Evolutionary conservation across 2,797 vertebrate species (phyloP).

Genomic region (Tauraco hartlaubi): DNA sequence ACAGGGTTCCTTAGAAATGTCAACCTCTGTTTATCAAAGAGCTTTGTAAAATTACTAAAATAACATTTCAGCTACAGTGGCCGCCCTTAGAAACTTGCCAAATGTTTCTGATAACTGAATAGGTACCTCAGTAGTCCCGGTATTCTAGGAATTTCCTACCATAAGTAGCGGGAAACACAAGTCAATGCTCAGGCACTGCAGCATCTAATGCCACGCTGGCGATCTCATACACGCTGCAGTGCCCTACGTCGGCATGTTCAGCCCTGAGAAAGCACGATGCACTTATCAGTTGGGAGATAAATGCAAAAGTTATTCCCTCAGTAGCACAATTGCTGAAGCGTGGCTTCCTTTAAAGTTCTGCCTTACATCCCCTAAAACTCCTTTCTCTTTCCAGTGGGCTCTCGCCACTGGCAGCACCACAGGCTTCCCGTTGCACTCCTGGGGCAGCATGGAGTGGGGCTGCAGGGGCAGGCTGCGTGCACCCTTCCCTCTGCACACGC

Average conservation of each 20-base stretch:
- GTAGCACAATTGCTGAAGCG: background rate
- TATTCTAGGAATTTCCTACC: constrained; percentile 63
- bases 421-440: background rate
- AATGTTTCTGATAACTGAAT: constrained; percentile 54
- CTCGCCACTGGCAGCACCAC: background rate
- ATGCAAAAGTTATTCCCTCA: background rate
- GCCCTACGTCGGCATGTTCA: background rate
- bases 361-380: background rate
- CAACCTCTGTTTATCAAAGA: constrained; percentile 54
- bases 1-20: constrained; percentile 59
- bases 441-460: background rate
- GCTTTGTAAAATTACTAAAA: constrained; percentile 65
- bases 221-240: accelerated
- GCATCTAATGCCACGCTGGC: background rate
- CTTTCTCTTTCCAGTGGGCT: background rate
- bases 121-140: constrained; percentile 32
- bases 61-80: constrained; percentile 39
- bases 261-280: background rate
- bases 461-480: accelerated
- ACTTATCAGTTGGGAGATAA: background rate
- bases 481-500: accelerated
- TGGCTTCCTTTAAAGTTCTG: background rate
- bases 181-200: background rate
- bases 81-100: constrained; percentile 34
- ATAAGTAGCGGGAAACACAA: constrained; percentile 10